Evolutionary conservation across 2,888 invertebrate genomes (phyloP).

Genomic region (Xylota sylvarum): DNA sequence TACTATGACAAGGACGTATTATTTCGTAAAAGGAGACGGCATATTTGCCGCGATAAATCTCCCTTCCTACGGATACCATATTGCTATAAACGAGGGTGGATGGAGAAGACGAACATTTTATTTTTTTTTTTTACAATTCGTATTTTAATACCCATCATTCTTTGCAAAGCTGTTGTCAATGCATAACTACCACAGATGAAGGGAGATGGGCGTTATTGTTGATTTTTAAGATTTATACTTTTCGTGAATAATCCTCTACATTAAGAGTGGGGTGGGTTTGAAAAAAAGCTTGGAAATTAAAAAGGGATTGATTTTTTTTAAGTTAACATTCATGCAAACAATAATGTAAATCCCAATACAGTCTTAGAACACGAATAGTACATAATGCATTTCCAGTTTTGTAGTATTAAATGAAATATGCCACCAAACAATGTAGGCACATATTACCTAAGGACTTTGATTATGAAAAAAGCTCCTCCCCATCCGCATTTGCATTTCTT

Average conservation of each 20-base stretch:
- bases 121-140: slow-evolving; percentile 25
- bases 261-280: not conserved
- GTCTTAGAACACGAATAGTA: not conserved
- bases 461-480: slow-evolving; percentile 56
- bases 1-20: slow-evolving; percentile 65
- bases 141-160: slow-evolving; percentile 50
- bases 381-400: too few relatives aligned
- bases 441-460: not conserved
- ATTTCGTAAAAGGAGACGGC: slow-evolving; percentile 64
- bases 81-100: slow-evolving; percentile 40
- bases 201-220: slow-evolving; percentile 40
- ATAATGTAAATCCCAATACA: not conserved
- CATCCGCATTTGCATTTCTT: slow-evolving; percentile 23
- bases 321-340: too few relatives aligned
- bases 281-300: slow-evolving; percentile 13
- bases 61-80: slow-evolving; percentile 32
- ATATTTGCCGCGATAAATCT: slow-evolving; percentile 51
- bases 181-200: not conserved
- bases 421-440: not conserved
- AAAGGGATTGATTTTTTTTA: slow-evolving; percentile 22
- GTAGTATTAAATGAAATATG: not conserved
- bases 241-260: slow-evolving; percentile 18
- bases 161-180: slow-evolving; percentile 32
- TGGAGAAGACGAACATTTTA: slow-evolving; percentile 13
- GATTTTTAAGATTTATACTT: slow-evolving; percentile 61